Evolutionary conservation across 2,113 vertebrate genomes (phyloP).

Genomic region (Pontoporia blainvillei): DNA sequence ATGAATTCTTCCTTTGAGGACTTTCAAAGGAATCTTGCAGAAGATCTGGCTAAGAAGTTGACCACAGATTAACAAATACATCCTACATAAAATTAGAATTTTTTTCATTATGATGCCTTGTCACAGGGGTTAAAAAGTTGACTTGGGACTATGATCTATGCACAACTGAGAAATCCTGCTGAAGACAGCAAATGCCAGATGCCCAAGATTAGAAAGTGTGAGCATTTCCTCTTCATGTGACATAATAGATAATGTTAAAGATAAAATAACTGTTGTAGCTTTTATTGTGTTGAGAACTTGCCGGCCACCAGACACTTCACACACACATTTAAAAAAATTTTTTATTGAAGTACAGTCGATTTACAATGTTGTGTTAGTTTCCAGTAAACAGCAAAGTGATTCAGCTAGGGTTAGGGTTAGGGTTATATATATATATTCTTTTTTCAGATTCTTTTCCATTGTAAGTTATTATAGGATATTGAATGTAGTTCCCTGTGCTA

Average conservation of each 20-base stretch:
- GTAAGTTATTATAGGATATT: neutral
- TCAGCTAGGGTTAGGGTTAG: neutral
- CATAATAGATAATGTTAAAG: neutral
- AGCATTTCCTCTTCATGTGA: neutral
- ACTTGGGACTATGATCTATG: neutral
- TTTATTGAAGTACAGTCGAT: neutral
- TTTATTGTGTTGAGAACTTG: neutral
- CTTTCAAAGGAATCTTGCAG: neutral
- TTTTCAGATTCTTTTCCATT: neutral
- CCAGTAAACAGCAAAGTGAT: neutral
- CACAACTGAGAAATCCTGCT: neutral
- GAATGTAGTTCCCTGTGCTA: neutral
- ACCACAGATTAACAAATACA: neutral
- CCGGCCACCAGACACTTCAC: neutral
- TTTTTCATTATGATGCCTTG: neutral
- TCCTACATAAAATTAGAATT: neutral
- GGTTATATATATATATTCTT: neutral
- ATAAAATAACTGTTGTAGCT: neutral
- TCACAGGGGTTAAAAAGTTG: neutral
- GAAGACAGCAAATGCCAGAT: neutral
- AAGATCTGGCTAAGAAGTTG: neutral
- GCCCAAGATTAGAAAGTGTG: neutral
- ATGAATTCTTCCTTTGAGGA: slow-evolving; percentile 28
- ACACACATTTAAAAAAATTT: neutral
- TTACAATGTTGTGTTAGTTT: neutral